A percentile compares a stretch with the other conserved stretches of the same genome.
Conservation (phyloP, 2,888 invertebrate genomes). For the Papilio demoleus region DNA sequence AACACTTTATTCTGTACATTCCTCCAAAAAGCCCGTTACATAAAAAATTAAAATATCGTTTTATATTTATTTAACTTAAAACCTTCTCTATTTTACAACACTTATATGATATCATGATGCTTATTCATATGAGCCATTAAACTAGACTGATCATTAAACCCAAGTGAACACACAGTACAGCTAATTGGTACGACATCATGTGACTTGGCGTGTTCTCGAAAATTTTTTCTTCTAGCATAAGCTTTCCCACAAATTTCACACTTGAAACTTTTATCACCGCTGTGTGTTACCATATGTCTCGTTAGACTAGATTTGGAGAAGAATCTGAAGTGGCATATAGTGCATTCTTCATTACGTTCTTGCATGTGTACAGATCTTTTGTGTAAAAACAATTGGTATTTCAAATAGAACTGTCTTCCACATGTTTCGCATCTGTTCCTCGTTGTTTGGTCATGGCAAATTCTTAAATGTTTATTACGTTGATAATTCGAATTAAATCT, state of each 20-base stretch:
- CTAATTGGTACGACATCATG: conserved; percentile 52
- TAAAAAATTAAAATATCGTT: conserved; percentile 41
- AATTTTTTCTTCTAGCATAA: conserved; percentile 65
- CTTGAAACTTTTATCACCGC: conserved; percentile 76
- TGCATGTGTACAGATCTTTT: conserved; percentile 69
- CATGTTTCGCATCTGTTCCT: conserved; percentile 66
- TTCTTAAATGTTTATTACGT: conserved; percentile 66
- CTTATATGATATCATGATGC: conserved; percentile 14
- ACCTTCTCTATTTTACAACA: background rate
- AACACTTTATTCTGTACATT: conserved; percentile 4
- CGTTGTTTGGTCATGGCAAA: conserved; percentile 64
- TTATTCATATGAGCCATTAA: conserved; percentile 53
- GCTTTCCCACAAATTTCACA: conserved; percentile 77
- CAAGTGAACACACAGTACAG: conserved; percentile 57
- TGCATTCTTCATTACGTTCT: conserved; percentile 69
- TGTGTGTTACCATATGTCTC: conserved; percentile 78
- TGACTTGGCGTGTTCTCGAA: conserved; percentile 59
- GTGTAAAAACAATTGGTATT: conserved; percentile 66
- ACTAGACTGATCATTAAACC: conserved; percentile 52
- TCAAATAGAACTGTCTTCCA: conserved; percentile 66
- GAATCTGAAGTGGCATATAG: conserved; percentile 64
- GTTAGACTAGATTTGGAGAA: conserved; percentile 71
- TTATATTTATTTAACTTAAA: conserved; percentile 17
- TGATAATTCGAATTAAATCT: conserved; percentile 70
- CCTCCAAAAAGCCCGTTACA: background rate